Evolutionary conservation across 1,140 invertebrate genomes (phyloP).

Genomic region (Drosophila ogumai): DNA sequence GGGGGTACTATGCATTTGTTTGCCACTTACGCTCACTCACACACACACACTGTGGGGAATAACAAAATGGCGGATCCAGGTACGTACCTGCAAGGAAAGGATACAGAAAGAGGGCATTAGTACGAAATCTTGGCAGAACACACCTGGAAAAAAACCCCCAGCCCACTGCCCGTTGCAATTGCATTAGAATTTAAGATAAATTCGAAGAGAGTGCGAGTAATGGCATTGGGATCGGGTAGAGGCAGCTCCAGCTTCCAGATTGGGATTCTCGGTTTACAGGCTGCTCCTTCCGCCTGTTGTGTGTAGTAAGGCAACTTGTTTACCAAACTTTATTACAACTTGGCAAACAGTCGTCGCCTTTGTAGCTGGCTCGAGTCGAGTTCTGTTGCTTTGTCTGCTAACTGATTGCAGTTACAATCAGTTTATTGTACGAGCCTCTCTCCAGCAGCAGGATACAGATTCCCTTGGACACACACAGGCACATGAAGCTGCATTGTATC

Average conservation of each 20-base stretch:
- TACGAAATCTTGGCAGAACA: conserved; percentile 56
- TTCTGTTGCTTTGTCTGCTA: conserved; percentile 48
- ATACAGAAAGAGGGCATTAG: conserved; percentile 53
- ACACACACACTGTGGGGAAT: conserved; percentile 4
- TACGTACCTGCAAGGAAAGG: conserved; percentile 64
- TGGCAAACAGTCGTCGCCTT: conserved; percentile 81
- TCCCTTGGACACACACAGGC: conserved; percentile 18
- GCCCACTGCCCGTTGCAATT: conserved; percentile 30
- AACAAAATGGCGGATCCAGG: conserved; percentile 69
- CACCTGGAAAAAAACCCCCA: conserved; percentile 24
- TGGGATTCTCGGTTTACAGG: conserved; percentile 37
- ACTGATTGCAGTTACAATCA: conserved; percentile 78
- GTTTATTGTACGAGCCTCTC: conserved; percentile 58
- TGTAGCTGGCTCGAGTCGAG: conserved; percentile 52
- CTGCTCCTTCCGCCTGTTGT: conserved; percentile 19
- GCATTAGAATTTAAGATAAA: conserved; percentile 83
- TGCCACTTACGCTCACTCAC: conserved; percentile 58
- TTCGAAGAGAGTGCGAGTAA: conserved; percentile 35
- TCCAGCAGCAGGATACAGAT: conserved; percentile 42
- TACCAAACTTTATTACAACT: conserved; percentile 83
- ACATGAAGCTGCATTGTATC: conserved; percentile 25
- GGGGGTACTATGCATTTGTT: conserved; percentile 62
- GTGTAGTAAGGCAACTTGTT: conserved; percentile 56
- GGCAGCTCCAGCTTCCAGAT: conserved; percentile 9
- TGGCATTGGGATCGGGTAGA: conserved; percentile 11